phyloP scores from a whole-genome alignment of 2,888 invertebrate genomes.

The Sialis fuliginosa region DNA sequence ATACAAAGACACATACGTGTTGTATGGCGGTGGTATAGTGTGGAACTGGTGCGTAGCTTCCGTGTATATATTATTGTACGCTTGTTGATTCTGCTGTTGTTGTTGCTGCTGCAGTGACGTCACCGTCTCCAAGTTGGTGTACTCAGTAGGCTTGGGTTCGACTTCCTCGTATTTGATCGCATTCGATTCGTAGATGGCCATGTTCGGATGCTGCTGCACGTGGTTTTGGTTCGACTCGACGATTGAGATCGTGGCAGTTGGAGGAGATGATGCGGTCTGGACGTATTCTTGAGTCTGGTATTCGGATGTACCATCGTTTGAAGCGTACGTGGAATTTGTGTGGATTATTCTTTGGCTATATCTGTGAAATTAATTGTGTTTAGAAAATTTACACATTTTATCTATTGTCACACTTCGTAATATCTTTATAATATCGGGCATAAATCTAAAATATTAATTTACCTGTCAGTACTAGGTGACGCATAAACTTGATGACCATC shows the following conservation, averaged over 20 bases:
- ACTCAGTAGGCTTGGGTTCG: constrained; percentile 24
- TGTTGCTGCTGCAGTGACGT: constrained; percentile 23
- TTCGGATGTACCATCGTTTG: neutral
- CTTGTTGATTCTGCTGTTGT: constrained; percentile 12
- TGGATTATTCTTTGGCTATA: neutral
- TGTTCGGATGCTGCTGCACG: neutral
- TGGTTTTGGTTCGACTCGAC: neutral
- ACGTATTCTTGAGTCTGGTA: neutral
- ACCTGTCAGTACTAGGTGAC: no score
- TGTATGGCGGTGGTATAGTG: constrained; percentile 3
- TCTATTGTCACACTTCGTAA: no score
- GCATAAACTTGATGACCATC: no score
- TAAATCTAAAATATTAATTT: no score
- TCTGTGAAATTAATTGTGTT: no score
- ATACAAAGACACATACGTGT: constrained; percentile 1
- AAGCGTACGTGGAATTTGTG: neutral
- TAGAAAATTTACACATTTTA: no score
- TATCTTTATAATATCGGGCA: no score
- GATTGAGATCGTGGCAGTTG: neutral
- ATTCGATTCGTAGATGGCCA: constrained; percentile 7
- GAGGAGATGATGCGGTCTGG: neutral
- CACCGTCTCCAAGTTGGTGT: constrained; percentile 46
- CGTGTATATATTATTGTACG: constrained; percentile 6
- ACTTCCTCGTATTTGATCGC: constrained; percentile 8
- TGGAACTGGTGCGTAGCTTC: constrained; percentile 7